A percentile compares a stretch with the other conserved stretches of the same genome.
These are phyloP conservation scores for Cyrtonyx montezumae DNA, from an alignment of 2,113 vertebrate species.

Conservation along the genomic window DNA sequence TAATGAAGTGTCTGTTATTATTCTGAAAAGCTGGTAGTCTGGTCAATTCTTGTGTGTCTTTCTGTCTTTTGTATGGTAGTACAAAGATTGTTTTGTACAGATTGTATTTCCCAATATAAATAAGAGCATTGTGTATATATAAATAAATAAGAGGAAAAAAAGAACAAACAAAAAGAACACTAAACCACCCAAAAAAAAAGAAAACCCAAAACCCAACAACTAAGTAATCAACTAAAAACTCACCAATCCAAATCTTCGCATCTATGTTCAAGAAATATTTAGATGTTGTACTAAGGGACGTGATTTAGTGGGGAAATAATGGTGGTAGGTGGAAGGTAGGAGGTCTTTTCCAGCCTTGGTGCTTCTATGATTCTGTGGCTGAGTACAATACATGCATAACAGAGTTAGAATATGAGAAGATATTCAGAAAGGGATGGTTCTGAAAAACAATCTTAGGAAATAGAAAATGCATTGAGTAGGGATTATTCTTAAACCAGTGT, in stretches of 20 bases:
- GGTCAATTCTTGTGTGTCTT: not conserved
- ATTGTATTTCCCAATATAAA: not conserved
- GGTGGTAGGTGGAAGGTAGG: no score
- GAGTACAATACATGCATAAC: not conserved
- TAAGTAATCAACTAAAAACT: not conserved
- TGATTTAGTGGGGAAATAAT: no score
- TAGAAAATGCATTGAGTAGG: not conserved
- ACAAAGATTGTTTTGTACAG: not conserved
- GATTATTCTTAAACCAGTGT: not conserved
- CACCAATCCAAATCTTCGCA: not conserved
- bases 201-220: not conserved
- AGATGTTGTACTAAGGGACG: no score
- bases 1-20: conserved; percentile 5
- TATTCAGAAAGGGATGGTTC: not conserved
- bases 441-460: not conserved
- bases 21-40: not conserved
- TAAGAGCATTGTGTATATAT: not conserved
- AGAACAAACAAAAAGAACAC: not conserved
- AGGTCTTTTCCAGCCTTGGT: no score
- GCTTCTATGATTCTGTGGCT: not conserved
- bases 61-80: not conserved
- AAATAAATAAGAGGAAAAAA: not conserved
- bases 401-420: not conserved
- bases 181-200: not conserved
- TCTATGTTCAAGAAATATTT: no score